phyloP scores from a whole-genome alignment of 37 sponge, comb jelly and placozoan genomes.

The Haliclona indistincta region DNA sequence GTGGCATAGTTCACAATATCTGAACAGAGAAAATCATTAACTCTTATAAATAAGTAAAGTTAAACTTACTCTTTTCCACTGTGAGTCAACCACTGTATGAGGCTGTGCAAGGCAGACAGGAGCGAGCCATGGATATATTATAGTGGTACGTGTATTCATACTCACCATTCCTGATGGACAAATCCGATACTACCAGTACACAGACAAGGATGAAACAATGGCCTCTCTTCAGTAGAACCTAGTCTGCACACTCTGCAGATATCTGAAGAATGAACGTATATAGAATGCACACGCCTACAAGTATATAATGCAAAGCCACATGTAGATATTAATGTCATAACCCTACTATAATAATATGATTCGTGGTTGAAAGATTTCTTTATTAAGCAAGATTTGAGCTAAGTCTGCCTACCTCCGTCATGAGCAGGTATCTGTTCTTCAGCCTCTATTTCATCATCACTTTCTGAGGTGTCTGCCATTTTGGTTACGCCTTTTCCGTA shows the following conservation, averaged over 20 bases:
- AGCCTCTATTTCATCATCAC: no score
- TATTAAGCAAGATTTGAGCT: no score
- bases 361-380: no score
- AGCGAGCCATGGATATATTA: background rate
- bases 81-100: constrained; percentile 91
- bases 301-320: no score
- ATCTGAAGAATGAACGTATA: no score
- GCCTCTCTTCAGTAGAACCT: constrained; percentile 53
- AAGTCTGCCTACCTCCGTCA: no score
- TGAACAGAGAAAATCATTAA: constrained; percentile 12
- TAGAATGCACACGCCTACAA: no score
- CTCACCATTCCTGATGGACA: constrained; percentile 93
- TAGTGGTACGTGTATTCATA: background rate
- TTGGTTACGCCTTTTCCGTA: no score
- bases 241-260: constrained; percentile 89
- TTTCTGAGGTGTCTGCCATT: no score
- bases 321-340: no score
- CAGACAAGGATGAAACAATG: constrained; percentile 89
- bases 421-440: no score
- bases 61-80: constrained; percentile 87
- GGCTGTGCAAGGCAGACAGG: constrained; percentile 15
- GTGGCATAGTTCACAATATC: constrained; percentile 92
- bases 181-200: constrained; percentile 93
- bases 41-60: background rate
- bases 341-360: no score